phyloP scores from a whole-genome alignment of 2,113 vertebrate species.

The Sciurus niger region DNA sequence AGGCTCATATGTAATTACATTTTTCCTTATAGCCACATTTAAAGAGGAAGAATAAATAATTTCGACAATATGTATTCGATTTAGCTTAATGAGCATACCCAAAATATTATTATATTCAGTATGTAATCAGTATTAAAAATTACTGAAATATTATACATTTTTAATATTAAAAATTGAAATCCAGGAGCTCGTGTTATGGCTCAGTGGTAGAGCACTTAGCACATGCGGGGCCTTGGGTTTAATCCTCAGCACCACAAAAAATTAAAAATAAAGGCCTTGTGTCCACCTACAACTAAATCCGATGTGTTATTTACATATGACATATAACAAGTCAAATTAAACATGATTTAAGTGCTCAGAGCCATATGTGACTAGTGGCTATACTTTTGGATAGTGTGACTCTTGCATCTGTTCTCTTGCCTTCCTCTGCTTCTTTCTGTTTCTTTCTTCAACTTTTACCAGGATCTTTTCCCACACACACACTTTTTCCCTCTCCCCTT shows the following conservation, averaged over 20 bases:
- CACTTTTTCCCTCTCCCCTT: neutral
- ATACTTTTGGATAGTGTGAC: neutral
- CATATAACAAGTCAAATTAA: neutral
- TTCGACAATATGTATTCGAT: slow-evolving; percentile 17
- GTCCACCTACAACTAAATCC: no score
- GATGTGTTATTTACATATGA: neutral
- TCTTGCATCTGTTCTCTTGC: neutral
- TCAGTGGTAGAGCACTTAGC: no score
- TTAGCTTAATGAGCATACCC: neutral
- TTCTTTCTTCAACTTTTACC: no score
- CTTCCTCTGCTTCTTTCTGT: neutral
- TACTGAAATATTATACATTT: slow-evolving; percentile 8
- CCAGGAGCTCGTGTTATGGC: no score
- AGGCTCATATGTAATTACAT: neutral
- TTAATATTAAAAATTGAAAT: slow-evolving; percentile 27
- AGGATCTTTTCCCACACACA: no score
- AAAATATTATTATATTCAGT: slow-evolving; percentile 9
- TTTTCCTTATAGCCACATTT: slow-evolving; percentile 22
- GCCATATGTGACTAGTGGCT: neutral
- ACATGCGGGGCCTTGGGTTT: no score
- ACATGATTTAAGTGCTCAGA: neutral
- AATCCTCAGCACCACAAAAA: no score
- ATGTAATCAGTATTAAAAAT: slow-evolving; percentile 31
- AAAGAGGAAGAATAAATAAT: slow-evolving; percentile 56
- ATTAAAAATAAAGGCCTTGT: no score